phyloP scores from a whole-genome alignment of 2,797 vertebrate genomes.

The Sardinella longiceps region DNA sequence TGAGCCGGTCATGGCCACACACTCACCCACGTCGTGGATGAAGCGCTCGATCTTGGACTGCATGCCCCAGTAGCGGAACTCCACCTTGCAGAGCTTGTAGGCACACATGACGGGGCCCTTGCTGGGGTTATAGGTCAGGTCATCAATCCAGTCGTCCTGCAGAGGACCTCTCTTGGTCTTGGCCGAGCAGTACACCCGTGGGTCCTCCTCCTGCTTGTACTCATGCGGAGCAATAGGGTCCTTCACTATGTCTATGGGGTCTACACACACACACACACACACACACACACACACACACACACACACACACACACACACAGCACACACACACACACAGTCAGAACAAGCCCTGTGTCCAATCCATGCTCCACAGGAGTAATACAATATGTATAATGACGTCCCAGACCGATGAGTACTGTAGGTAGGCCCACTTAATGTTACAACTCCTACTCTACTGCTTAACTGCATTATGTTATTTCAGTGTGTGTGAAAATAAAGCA shows the following conservation, averaged over 20 bases:
- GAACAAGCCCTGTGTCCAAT: too few species aligned
- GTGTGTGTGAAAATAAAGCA: background rate
- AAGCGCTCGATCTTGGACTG: conserved; percentile 98
- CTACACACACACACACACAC: conserved; percentile 63
- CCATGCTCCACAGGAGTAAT: background rate
- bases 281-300: background rate
- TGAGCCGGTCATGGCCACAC: background rate
- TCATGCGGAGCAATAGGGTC: conserved; percentile 90
- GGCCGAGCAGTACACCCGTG: conserved; percentile 86
- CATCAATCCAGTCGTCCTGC: conserved; percentile 91
- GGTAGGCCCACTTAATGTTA: too few species aligned
- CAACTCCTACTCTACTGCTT: too few species aligned
- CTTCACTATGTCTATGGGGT: conserved; percentile 96
- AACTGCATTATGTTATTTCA: too few species aligned
- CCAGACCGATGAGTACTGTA: too few species aligned
- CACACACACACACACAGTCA: background rate
- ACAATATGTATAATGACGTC: too few species aligned
- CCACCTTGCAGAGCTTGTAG: conserved; percentile 98
- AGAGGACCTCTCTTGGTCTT: conserved; percentile 94
- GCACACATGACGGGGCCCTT: conserved; percentile 93
- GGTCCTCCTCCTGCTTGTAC: conserved; percentile 94
- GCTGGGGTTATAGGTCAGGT: conserved; percentile 81
- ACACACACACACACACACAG: background rate
- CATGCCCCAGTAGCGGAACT: conserved; percentile 99
- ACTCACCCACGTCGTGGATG: conserved; percentile 85